Evolutionary conservation across 2,797 vertebrate species (phyloP).

Genomic region (Halcyon chelicuti): DNA sequence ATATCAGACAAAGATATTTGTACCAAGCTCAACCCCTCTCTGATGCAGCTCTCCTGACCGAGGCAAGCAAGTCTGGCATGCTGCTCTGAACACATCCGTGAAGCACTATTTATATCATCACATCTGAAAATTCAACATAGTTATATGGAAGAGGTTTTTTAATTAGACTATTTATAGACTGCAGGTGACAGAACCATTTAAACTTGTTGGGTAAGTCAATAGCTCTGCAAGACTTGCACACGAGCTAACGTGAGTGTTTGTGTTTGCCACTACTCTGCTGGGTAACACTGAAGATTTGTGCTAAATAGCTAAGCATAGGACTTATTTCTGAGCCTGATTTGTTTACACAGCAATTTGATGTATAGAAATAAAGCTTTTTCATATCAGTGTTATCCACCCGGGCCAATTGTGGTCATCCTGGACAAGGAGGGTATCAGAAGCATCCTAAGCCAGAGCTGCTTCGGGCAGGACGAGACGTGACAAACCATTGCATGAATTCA

Average conservation of each 20-base stretch:
- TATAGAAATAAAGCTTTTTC: neutral
- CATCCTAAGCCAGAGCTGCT: neutral
- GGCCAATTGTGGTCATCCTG: neutral
- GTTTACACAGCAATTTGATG: neutral
- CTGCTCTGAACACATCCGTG: neutral
- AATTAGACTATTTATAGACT: neutral
- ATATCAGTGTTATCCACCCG: neutral
- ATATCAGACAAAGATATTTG: neutral
- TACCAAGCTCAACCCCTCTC: neutral
- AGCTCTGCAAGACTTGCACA: neutral
- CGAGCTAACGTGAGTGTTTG: rapidly evolving
- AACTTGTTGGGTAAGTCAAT: neutral
- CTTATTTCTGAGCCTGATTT: neutral
- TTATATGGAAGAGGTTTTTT: neutral
- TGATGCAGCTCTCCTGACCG: neutral
- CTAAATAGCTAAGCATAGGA: neutral
- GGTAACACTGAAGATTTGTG: neutral
- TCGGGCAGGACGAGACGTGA: rapidly evolving
- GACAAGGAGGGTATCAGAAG: neutral
- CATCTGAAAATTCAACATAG: neutral
- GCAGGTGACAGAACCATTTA: neutral
- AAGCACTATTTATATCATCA: neutral
- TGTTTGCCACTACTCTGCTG: rapidly evolving
- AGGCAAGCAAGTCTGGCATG: neutral
- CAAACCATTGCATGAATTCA: neutral